Base-by-base conservation (phyloP, 92 coral and sea anemone species). In the Siderastrea siderea region DNA sequence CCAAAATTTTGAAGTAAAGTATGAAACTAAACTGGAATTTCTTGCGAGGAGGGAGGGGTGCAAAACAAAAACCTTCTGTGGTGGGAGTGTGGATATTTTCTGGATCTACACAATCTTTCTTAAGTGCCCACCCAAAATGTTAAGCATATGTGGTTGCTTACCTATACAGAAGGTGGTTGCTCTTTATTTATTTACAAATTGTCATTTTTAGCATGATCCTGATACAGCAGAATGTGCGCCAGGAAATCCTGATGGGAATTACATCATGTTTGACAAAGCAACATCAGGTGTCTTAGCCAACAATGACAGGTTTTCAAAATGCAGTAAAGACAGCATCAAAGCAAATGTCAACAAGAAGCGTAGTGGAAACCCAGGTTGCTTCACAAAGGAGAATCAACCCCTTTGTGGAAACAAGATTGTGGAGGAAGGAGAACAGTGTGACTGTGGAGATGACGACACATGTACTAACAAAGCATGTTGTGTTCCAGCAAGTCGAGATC, bases 261-360 rank as follows among this genome's bases (percentile, higher is more conserved):
- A 83, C 68, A 96, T 98, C 78, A 98, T 98, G 99, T 98, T 75
- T 55, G 92, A 91, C 80, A 98, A 96, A 79, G 99, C 99, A 3
- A 98, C 99, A 8, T 89, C 98, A 74, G 99, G 99, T 17, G 92
- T 96, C 51, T 89, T 94, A 47, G 58, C 79, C 15, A 92, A 95
- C 85, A 98, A 98, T 87, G 93, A 96, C 79, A 79, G 76, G 47
- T 98, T 98, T 64, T 98, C 99, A 16, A 50, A 67, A 44, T 98
- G 99, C 87, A 98, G 99, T 53, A 80, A 92, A 63, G 81, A 87
- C 43, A 77, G 93, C 16, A 98, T 98, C 57, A 87, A 86, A 74
- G 63, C 63, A 62, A 96, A 98, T 60, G 90, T 98, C 19, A 85
- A 98, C 66, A 60, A 57, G 17, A 94, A 94, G 75, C 93, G 99